Base-by-base conservation (phyloP, 2,113 vertebrate species). In the Spheniscus mendiculus region DNA sequence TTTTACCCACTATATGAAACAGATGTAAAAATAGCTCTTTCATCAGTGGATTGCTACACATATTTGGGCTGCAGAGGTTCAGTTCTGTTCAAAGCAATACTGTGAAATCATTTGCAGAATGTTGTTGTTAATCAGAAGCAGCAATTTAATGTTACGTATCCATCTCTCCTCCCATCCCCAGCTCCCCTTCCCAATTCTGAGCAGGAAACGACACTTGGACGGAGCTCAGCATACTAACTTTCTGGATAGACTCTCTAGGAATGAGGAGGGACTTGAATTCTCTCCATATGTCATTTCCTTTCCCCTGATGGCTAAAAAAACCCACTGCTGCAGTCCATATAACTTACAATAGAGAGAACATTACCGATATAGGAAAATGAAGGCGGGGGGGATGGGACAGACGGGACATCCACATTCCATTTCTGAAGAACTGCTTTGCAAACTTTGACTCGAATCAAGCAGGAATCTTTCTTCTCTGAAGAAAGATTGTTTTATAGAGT, bases 221-320 rank as follows among this genome's bases (percentile, higher is more conserved):
- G 6, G 76, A 85, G 90, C 93, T 97, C 96, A 95, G 94, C 92
- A 76, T 89, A 38, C 86, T 93, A 72, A 94, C 63, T 93, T 98
- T 97, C 96, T 97, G 94, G 96, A 90, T 18, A 77, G 93, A 89
- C 96, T 98, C 96, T 98, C 97, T 97, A 98, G 98, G 97, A 98
- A 98, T 93, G 95, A 96, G 96, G 72, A 97, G 96, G 97, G 90
- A 87, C 89, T 96, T 95, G 87, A 91, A 97, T 97, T 96, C 93
- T 94, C 83, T 92, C 45, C 92, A 94, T 94, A 96, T 96, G 93
- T 97, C 93, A 83, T 94, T 96, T 96, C 82, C 93, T 98, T 97
- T 93, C 93, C 93, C 77, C 81, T 97, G 71, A 93, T 84, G 70
- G 76, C 94, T 94, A 61, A 84, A 91, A 82, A 92, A 71, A 10